A percentile compares a stretch with the other conserved stretches of the same genome.
Evolutionary conservation across 2,888 invertebrate genomes (phyloP).

Genomic region (Deroplatys truncata): DNA sequence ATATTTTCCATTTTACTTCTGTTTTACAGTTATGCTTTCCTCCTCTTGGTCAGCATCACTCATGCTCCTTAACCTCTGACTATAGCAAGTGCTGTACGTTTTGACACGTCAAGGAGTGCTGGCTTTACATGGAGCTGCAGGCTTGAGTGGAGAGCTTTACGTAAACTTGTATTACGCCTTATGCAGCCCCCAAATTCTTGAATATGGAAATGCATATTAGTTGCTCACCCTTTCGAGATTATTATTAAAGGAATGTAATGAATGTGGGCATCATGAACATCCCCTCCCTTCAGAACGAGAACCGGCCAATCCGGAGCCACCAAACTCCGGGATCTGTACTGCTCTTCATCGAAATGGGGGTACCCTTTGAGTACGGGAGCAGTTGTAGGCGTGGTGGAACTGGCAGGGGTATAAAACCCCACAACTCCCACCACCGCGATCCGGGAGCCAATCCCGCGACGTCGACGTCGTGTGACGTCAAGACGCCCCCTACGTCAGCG

Average conservation of each 20-base stretch:
- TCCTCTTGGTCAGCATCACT: no score
- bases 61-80: no score
- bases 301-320: background rate
- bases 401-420: background rate
- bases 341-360: background rate
- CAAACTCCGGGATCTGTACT: background rate
- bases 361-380: background rate
- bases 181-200: background rate
- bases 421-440: background rate
- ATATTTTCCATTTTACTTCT: no score
- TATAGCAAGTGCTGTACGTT: no score
- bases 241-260: background rate
- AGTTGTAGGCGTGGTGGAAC: background rate
- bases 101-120: no score
- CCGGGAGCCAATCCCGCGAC: background rate
- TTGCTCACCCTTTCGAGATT: background rate
- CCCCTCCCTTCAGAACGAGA: background rate
- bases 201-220: background rate
- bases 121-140: no score
- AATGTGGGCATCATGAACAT: background rate
- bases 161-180: no score
- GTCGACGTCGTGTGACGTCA: conserved; percentile 13
- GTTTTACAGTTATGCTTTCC: no score
- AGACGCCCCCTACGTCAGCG: conserved; percentile 11
- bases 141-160: no score